phyloP scores from a whole-genome alignment of 2,888 invertebrate species.

The Dione juno region DNA sequence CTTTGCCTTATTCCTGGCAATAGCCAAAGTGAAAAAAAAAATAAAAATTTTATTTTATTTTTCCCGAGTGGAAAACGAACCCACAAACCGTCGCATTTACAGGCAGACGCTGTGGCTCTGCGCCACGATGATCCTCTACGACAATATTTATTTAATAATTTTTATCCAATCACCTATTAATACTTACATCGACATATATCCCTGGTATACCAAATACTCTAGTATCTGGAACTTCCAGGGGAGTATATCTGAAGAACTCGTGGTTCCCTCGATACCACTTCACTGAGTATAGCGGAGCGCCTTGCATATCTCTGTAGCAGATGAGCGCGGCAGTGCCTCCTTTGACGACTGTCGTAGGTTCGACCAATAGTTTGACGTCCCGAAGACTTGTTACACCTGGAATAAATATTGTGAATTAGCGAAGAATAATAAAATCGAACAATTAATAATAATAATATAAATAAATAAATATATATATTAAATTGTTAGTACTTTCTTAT shows the following conservation, averaged over 20 bases:
- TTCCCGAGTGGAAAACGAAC: no score
- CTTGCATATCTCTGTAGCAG: slow-evolving; percentile 91
- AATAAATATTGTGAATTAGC: slow-evolving; percentile 10
- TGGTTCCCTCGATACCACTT: slow-evolving; percentile 93
- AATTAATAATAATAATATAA: no score
- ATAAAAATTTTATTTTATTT: no score
- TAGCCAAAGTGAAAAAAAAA: no score
- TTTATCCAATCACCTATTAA: not conserved
- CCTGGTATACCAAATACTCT: slow-evolving; percentile 90
- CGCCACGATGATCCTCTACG: no score
- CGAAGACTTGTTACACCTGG: slow-evolving; percentile 86
- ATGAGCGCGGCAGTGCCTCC: slow-evolving; percentile 87
- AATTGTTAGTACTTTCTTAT: no score
- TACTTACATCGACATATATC: slow-evolving; percentile 92
- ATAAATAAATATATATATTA: no score
- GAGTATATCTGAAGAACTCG: slow-evolving; percentile 93
- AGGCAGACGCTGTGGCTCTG: no score
- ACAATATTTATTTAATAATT: no score
- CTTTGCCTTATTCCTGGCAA: no score
- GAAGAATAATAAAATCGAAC: not conserved
- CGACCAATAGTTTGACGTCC: slow-evolving; percentile 87
- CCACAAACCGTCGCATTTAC: no score
- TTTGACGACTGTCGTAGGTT: slow-evolving; percentile 87
- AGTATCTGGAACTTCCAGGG: slow-evolving; percentile 87
- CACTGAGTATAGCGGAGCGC: slow-evolving; percentile 90